Evolutionary conservation across 1,140 invertebrate species (phyloP).

Genomic region (Aphaenogaster ashmeadi): DNA sequence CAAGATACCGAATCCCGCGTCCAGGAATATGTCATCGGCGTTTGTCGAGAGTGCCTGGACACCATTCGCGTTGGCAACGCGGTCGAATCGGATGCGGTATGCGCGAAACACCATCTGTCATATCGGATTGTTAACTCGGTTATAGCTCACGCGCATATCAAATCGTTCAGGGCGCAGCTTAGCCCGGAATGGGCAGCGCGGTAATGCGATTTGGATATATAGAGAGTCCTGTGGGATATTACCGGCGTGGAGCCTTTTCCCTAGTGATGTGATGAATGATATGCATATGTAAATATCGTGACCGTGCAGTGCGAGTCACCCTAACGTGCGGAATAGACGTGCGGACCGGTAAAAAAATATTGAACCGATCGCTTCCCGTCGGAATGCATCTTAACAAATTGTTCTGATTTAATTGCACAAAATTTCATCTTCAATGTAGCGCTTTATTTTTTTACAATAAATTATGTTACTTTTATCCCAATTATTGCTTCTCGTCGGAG

Average conservation of each 20-base stretch:
- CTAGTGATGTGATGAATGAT: constrained; percentile 83
- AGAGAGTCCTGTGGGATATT: constrained; percentile 84
- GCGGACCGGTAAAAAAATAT: constrained; percentile 7
- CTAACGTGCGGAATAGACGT: constrained; percentile 64
- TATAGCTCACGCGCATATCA: constrained; percentile 85
- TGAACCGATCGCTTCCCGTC: not conserved
- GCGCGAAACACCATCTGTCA: constrained; percentile 84
- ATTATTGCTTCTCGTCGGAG: not conserved
- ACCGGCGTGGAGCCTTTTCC: constrained; percentile 77
- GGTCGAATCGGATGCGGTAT: constrained; percentile 49
- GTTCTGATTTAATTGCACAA: not conserved
- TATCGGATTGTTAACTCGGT: constrained; percentile 84
- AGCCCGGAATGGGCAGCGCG: constrained; percentile 77
- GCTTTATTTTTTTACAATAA: not conserved
- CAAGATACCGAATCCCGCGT: not conserved
- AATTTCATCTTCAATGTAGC: not conserved
- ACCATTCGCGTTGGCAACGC: constrained; percentile 16
- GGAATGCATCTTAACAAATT: not conserved
- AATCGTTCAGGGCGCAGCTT: constrained; percentile 83
- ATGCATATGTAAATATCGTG: constrained; percentile 86
- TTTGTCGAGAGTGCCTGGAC: constrained; percentile 10
- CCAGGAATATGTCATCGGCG: constrained; percentile 10
- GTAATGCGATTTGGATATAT: constrained; percentile 86
- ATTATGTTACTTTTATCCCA: not conserved
- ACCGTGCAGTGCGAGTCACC: constrained; percentile 80